Evolutionary conservation across 2,797 vertebrate genomes (phyloP), one percentile per base, ranked within the genome.

Genomic region (Synaphobranchus kaupii): DNA sequence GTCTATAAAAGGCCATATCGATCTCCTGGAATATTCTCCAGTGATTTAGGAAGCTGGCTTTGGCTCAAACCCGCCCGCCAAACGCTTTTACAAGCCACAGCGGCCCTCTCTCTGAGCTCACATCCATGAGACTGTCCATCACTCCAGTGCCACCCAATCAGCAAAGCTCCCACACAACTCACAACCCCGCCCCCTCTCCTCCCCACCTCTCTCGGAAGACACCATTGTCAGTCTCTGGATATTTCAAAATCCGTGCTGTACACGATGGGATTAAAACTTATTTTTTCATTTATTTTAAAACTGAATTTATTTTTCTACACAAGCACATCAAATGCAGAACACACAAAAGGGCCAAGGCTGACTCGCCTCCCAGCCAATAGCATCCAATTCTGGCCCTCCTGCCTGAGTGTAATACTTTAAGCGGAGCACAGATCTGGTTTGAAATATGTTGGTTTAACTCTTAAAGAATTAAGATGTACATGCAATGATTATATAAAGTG

Each of bases 281-380:
- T 47, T 80, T 48, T 47, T 87, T 54, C 28, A 34, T 73, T 84
- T 76, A 34, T n/a, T 71, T 12, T 0, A 63, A 83, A 84, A 83
- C 63, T 44, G 63, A 2, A 34, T 63, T 28, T 48, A 83, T 87
- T 87, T 71, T 54, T 60, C 63, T n/a, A 87, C 12, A 20, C 47
- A 48, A 47, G 76, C 44, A 84, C 71, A 47, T 76, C 63, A 44
- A 73, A 84, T 84, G 56, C 34, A 54, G 54, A 84, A 84, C 78
- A 68, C n/a, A 66, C 20, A 22, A 83, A 82, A 52, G 78, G 85
- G 22, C 39, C 52, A 68, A 81, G 17, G 22, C 22, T 28, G 87
- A 6, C 54, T 44, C 87, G 91, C 89, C 84, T 87, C 20, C 73
- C 84, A 87, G 93, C 92, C 93, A 88, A 47, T 7, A 52, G 4